Evolutionary conservation across 2,888 invertebrate genomes (phyloP).

Genomic region (Drosophila sordidula): DNA sequence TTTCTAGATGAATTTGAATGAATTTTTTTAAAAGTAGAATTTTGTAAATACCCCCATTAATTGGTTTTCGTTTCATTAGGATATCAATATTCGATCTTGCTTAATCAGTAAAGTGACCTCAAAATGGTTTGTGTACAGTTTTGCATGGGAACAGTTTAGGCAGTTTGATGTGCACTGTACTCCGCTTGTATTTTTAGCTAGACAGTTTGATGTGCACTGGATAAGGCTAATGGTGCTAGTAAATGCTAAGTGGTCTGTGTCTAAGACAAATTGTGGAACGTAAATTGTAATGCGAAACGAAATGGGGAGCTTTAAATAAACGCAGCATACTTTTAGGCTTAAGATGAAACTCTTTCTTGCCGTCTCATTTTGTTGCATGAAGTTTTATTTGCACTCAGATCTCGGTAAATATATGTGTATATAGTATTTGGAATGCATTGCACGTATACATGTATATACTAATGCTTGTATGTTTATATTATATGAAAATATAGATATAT

Average conservation of each 20-base stretch:
- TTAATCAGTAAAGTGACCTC: too few species aligned
- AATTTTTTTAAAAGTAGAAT: too few species aligned
- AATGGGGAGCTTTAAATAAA: not conserved
- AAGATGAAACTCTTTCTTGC: not conserved
- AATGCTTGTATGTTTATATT: conserved; percentile 18
- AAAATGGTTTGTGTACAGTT: too few species aligned
- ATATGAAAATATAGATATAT: conserved; percentile 43
- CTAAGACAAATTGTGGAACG: not conserved
- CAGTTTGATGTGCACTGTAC: too few species aligned
- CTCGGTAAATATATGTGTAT: conserved; percentile 28
- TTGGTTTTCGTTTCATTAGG: too few species aligned
- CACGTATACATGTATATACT: conserved; percentile 12
- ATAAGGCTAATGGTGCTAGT: too few species aligned
- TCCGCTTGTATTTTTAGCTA: too few species aligned
- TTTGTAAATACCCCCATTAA: too few species aligned
- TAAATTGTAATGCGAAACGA: not conserved
- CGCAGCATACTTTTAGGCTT: conserved; percentile 8
- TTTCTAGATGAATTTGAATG: too few species aligned
- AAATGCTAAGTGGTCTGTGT: not conserved
- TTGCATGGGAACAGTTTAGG: too few species aligned
- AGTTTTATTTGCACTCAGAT: conserved; percentile 41
- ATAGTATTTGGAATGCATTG: conserved; percentile 21
- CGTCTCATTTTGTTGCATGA: conserved; percentile 1
- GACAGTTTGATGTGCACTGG: too few species aligned
- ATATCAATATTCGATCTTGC: too few species aligned